Conservation (phyloP, 2,797 vertebrate species). For the Urosaurus nigricauda region DNA sequence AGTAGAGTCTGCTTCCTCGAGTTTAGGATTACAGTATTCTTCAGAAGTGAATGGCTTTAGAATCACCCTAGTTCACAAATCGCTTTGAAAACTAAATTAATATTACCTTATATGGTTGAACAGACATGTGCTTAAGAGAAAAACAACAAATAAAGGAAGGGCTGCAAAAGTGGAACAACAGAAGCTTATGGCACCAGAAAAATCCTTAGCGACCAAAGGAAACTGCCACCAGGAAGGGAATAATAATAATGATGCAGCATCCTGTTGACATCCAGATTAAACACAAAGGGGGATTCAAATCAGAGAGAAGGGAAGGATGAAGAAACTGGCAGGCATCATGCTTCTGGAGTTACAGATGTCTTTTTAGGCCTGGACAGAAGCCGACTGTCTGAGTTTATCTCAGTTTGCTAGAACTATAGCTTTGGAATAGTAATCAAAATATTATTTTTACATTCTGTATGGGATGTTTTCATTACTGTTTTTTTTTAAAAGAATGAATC, state of each 20-base stretch:
- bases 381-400: slow-evolving; percentile 22
- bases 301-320: slow-evolving; percentile 35
- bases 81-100: slow-evolving; percentile 15
- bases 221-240: slow-evolving; percentile 38
- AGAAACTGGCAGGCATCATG: slow-evolving; percentile 14
- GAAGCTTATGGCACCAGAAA: slow-evolving; percentile 30
- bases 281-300: slow-evolving; percentile 51
- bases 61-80: slow-evolving; percentile 8
- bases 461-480: slow-evolving; percentile 39
- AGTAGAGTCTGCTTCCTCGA: background rate
- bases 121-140: slow-evolving; percentile 1
- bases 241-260: slow-evolving; percentile 55
- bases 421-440: slow-evolving; percentile 25
- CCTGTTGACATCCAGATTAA: slow-evolving; percentile 59
- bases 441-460: slow-evolving; percentile 12
- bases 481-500: slow-evolving; percentile 20
- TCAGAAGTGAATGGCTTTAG: background rate
- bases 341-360: slow-evolving; percentile 13
- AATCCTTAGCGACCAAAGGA: slow-evolving; percentile 48
- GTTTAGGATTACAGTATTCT: background rate
- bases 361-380: slow-evolving; percentile 17
- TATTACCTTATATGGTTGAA: slow-evolving; percentile 34
- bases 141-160: slow-evolving; percentile 33
- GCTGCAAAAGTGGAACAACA: slow-evolving; percentile 27
- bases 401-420: slow-evolving; percentile 11